phyloP scores from a whole-genome alignment of 1,140 invertebrate species.

The Tetraneura akinire region DNA sequence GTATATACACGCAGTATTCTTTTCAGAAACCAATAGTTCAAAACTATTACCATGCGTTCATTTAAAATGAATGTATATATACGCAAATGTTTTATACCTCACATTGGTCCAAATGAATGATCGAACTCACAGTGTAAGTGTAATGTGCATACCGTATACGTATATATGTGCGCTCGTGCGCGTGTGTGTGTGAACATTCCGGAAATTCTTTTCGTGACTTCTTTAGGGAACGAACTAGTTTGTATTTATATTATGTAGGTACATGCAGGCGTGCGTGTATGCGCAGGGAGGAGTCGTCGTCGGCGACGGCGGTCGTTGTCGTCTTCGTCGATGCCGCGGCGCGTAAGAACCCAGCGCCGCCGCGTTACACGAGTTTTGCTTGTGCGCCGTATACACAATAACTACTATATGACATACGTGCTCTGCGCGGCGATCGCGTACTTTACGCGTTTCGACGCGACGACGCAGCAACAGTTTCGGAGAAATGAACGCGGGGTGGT shows the following conservation, averaged over 20 bases:
- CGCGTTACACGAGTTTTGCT: conserved; percentile 16
- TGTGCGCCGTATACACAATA: not conserved
- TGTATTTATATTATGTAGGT: not conserved
- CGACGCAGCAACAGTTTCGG: not conserved
- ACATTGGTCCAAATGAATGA: too few species aligned
- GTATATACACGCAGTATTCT: too few species aligned
- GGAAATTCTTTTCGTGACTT: conserved; percentile 36
- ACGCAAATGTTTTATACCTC: too few species aligned
- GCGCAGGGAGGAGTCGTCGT: not conserved
- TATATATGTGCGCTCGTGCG: not conserved
- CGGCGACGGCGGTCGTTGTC: not conserved
- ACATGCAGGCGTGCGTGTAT: not conserved
- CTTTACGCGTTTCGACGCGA: conserved; percentile 10
- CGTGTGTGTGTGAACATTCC: conserved; percentile 22
- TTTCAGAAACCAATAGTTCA: too few species aligned
- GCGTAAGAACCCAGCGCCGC: conserved; percentile 17
- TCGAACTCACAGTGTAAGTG: not conserved
- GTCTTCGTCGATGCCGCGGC: not conserved
- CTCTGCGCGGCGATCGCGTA: conserved; percentile 5
- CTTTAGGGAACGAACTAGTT: conserved; percentile 46
- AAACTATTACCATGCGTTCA: too few species aligned
- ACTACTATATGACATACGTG: too few species aligned
- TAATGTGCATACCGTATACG: not conserved
- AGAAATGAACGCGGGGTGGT: conserved; percentile 1
- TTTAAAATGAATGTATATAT: too few species aligned